Conservation (phyloP, 2,888 invertebrate genomes). For the Anarsia innoxiella region DNA sequence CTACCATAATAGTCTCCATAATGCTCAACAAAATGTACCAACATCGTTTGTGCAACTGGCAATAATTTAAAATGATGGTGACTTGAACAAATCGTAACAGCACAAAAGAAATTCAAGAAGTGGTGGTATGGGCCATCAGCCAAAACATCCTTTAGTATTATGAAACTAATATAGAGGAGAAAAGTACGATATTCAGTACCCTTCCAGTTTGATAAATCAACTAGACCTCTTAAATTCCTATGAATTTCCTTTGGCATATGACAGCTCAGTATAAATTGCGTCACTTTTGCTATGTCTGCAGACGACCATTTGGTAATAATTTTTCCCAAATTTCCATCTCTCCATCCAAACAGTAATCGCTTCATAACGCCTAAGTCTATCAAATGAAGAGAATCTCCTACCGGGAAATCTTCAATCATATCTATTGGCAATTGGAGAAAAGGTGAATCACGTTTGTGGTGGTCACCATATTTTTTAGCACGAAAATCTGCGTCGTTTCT, state of each 20-base stretch:
- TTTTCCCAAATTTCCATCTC: constrained; percentile 16
- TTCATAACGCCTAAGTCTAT: constrained; percentile 16
- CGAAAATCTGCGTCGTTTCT: constrained; percentile 20
- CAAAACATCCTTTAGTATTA: constrained; percentile 17
- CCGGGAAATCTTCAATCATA: constrained; percentile 13
- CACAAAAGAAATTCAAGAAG: constrained; percentile 21
- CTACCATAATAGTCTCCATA: constrained; percentile 17
- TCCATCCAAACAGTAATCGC: constrained; percentile 18
- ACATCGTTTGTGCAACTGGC: constrained; percentile 16
- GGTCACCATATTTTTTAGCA: constrained; percentile 15
- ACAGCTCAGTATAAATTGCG: constrained; percentile 13
- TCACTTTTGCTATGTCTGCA: constrained; percentile 16
- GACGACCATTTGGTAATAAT: constrained; percentile 14
- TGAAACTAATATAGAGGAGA: constrained; percentile 18
- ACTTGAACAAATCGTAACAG: constrained; percentile 21
- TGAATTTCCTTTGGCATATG: constrained; percentile 22
- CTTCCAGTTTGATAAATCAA: constrained; percentile 20
- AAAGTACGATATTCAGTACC: constrained; percentile 21
- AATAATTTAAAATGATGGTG: constrained; percentile 12
- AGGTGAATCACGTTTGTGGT: constrained; percentile 16
- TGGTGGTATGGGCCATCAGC: constrained; percentile 14
- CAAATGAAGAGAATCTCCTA: constrained; percentile 17
- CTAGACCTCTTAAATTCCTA: constrained; percentile 17
- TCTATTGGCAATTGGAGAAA: constrained; percentile 11
- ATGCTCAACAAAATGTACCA: constrained; percentile 14